Percentiles rank a stretch among this genome's conserved stretches.
Evolutionary conservation across 2,113 vertebrate genomes (phyloP).

Genomic region (Leptocoma aspasia): DNA sequence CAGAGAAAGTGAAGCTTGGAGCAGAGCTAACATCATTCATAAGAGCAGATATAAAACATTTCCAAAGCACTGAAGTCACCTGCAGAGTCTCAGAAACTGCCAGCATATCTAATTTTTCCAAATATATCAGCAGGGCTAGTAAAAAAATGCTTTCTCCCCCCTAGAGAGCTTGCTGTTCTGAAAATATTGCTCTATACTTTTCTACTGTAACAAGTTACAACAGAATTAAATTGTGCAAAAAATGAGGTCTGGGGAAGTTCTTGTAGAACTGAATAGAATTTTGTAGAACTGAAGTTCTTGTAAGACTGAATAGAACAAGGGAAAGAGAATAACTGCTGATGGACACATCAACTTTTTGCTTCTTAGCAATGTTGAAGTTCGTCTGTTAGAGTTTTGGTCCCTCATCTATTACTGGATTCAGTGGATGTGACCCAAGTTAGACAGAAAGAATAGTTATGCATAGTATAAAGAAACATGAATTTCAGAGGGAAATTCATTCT

Average conservation of each 20-base stretch:
- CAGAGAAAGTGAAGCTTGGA: neutral
- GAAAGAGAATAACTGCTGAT: neutral
- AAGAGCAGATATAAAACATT: neutral
- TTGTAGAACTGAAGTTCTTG: no score
- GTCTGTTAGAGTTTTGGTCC: neutral
- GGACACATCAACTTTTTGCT: neutral
- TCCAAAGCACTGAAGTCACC: neutral
- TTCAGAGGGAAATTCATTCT: neutral
- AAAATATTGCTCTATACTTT: neutral
- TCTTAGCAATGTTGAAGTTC: neutral
- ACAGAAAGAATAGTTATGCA: neutral
- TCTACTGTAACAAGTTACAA: neutral
- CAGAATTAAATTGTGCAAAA: neutral
- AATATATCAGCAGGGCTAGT: neutral
- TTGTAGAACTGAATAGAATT: no score
- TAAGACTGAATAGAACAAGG: neutral
- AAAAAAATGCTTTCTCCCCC: neutral
- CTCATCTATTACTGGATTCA: neutral
- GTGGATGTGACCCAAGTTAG: neutral
- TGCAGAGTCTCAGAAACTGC: neutral
- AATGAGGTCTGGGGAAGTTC: neutral
- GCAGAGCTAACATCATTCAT: neutral
- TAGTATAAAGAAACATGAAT: neutral
- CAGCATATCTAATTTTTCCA: neutral
- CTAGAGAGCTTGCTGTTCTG: neutral